phyloP scores from a whole-genome alignment of 2,888 invertebrate species.

The Eugnorisma glareosa region DNA sequence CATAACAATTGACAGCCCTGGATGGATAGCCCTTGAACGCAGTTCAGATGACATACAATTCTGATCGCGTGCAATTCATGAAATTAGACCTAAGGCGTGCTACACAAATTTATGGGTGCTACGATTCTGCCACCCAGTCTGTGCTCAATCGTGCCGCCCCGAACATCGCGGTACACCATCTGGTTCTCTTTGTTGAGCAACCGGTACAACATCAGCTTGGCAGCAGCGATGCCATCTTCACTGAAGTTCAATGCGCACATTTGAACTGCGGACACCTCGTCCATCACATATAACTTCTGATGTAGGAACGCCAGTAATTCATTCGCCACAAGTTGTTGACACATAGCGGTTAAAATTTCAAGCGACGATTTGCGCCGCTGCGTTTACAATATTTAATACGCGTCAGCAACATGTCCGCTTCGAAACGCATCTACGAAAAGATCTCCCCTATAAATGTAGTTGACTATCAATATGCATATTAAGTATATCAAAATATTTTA shows the following conservation, averaged over 20 bases:
- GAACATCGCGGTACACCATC: too few relatives aligned
- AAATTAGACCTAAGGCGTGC: background rate
- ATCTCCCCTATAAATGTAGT: background rate
- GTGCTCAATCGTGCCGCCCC: too few relatives aligned
- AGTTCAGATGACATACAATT: background rate
- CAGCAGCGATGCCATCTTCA: too few relatives aligned
- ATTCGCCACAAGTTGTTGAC: too few relatives aligned
- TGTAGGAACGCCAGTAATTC: too few relatives aligned
- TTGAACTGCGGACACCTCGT: too few relatives aligned
- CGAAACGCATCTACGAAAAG: background rate
- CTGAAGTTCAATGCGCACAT: too few relatives aligned
- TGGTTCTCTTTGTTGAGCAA: too few relatives aligned
- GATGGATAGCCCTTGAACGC: background rate
- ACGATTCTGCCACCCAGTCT: too few relatives aligned
- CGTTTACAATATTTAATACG: background rate
- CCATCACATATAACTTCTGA: too few relatives aligned
- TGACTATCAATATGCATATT: background rate
- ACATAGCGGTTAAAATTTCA: background rate
- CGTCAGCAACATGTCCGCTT: background rate
- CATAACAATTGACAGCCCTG: background rate
- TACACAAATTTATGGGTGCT: too few relatives aligned
- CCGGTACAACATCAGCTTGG: too few relatives aligned
- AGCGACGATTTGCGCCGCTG: background rate
- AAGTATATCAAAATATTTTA: slow-evolving; percentile 3
- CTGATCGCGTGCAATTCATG: background rate